Evolutionary conservation across 2,888 invertebrate species (phyloP).

Genomic region (Heliconius cydno): DNA sequence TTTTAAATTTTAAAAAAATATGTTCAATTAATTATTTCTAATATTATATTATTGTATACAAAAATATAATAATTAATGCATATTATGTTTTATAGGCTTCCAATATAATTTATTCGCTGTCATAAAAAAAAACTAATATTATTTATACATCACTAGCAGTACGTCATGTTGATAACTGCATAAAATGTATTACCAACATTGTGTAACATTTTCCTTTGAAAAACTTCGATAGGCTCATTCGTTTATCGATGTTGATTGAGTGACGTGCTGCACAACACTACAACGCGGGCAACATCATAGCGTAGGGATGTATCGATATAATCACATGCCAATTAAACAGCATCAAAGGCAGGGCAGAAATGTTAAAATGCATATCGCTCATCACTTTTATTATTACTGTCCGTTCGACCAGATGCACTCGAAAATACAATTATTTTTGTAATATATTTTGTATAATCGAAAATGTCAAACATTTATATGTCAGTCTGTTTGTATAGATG

Average conservation of each 20-base stretch:
- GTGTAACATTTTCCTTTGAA: not conserved
- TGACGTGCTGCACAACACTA: not conserved
- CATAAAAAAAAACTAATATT: not conserved
- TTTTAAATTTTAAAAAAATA: not conserved
- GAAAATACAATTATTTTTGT: conserved; percentile 6
- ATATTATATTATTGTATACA: no score
- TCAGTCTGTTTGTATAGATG: not conserved
- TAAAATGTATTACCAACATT: not conserved
- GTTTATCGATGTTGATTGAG: not conserved
- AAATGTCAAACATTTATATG: not conserved
- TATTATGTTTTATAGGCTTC: not conserved
- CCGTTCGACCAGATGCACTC: not conserved
- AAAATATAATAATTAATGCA: no score
- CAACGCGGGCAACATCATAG: conserved; percentile 8
- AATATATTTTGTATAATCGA: not conserved
- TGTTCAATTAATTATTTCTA: not conserved
- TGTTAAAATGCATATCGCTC: conserved; percentile 12
- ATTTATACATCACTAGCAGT: not conserved
- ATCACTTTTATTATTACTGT: conserved; percentile 7
- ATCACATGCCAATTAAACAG: conserved; percentile 13
- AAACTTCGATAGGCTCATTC: not conserved
- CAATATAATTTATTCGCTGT: not conserved
- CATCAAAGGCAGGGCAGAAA: conserved; percentile 16
- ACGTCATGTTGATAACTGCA: not conserved
- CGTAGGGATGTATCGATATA: conserved; percentile 6